phyloP scores from a whole-genome alignment of 2,888 invertebrate genomes.

The Gymnoscelis rufifasciata region DNA sequence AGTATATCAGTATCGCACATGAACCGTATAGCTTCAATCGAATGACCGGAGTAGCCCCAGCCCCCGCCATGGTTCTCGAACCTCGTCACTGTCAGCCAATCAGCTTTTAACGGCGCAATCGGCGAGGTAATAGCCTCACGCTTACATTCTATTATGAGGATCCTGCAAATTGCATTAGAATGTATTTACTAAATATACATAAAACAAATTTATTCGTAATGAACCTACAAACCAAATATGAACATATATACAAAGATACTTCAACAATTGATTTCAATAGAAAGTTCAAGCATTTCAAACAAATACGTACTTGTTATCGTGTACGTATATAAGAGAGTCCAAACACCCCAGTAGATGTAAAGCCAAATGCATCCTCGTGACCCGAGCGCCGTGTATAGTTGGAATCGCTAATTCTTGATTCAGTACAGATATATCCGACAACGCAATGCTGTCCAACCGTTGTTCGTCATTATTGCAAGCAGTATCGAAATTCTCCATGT shows the following conservation, averaged over 20 bases:
- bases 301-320: conserved; percentile 83
- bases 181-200: no score
- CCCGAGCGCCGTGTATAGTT: conserved; percentile 81
- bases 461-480: conserved; percentile 48
- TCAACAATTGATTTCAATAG: no score
- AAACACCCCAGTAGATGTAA: conserved; percentile 92
- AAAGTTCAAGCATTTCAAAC: no score
- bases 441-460: conserved; percentile 48
- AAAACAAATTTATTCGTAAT: no score
- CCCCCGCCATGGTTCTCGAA: conserved; percentile 98
- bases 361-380: conserved; percentile 93
- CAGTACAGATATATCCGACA: conserved; percentile 81
- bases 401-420: conserved; percentile 91
- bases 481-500: conserved; percentile 57
- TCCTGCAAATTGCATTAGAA: no score
- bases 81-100: conserved; percentile 89
- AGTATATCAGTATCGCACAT: conserved; percentile 95
- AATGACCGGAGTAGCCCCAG: conserved; percentile 98
- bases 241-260: no score
- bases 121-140: conserved; percentile 48
- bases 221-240: no score
- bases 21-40: conserved; percentile 96
- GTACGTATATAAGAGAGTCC: conserved; percentile 91
- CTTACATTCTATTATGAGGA: conserved; percentile 53
- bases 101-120: conserved; percentile 81